phyloP scores from a whole-genome alignment of 2,113 vertebrate species.

The Malurus elegans region DNA sequence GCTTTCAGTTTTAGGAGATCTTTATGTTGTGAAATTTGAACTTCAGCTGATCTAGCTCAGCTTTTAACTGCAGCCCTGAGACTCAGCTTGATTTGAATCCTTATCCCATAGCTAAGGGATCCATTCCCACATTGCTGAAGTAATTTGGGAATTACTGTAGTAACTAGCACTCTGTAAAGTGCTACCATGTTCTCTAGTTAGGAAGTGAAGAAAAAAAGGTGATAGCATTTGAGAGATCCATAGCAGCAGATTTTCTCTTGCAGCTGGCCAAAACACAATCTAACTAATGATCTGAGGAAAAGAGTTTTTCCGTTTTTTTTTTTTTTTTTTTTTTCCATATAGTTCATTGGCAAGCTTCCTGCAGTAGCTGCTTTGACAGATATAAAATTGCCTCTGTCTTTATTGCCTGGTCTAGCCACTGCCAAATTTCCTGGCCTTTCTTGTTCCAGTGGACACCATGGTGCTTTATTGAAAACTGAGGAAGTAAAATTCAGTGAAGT shows the following conservation, averaged over 20 bases:
- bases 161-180: background rate
- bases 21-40: background rate
- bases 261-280: conserved; percentile 35
- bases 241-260: background rate
- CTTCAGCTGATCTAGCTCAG: background rate
- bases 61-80: background rate
- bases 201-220: background rate
- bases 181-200: background rate
- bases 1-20: background rate
- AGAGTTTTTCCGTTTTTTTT: background rate
- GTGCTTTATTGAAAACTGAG: background rate
- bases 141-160: too few relatives aligned
- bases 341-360: conserved; percentile 27
- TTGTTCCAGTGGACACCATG: conserved; percentile 22
- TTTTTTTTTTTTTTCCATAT: background rate
- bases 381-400: conserved; percentile 18
- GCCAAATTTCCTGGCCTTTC: conserved; percentile 11
- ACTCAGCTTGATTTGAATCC: background rate
- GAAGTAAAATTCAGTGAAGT: background rate
- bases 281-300: conserved; percentile 33
- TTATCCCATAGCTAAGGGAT: background rate
- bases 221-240: background rate
- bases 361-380: conserved; percentile 13
- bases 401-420: background rate
- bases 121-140: background rate